Conservation (phyloP, 2,888 invertebrate species). For the Agrochola lychnidis region DNA sequence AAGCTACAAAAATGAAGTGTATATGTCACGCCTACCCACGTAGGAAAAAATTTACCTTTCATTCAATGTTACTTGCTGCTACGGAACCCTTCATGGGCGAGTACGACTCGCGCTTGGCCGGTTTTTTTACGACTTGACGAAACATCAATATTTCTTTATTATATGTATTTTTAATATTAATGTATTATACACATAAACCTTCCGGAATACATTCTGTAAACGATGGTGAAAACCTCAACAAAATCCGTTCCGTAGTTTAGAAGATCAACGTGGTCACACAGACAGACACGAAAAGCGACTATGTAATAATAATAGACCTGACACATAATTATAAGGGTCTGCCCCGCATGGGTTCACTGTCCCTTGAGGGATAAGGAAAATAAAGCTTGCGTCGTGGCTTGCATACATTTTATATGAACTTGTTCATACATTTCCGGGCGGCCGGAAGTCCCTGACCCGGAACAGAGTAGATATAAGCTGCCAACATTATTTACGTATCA, state of each 20-base stretch:
- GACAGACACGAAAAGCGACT: too few species aligned
- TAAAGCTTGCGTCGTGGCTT: not conserved
- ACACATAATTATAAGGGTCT: not conserved
- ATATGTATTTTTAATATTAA: too few species aligned
- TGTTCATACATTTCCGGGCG: conserved; percentile 21
- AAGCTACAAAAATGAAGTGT: too few species aligned
- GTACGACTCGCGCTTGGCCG: too few species aligned
- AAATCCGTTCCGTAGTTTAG: not conserved
- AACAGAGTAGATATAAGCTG: not conserved
- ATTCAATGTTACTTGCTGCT: too few species aligned
- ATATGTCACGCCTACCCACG: too few species aligned
- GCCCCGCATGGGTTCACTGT: not conserved
- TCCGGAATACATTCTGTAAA: not conserved
- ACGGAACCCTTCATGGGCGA: too few species aligned
- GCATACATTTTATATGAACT: conserved; percentile 39
- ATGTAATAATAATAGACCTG: not conserved
- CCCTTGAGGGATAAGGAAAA: conserved; percentile 1
- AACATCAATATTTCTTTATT: too few species aligned
- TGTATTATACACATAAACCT: too few species aligned
- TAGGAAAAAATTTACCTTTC: too few species aligned
- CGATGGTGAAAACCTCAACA: not conserved
- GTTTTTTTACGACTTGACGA: too few species aligned
- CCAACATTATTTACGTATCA: conserved; percentile 24
- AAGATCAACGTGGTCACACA: too few species aligned
- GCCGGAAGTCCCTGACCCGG: conserved; percentile 26